phyloP scores from a whole-genome alignment of 1,140 invertebrate genomes.

The Thaumetopoea pityocampa region DNA sequence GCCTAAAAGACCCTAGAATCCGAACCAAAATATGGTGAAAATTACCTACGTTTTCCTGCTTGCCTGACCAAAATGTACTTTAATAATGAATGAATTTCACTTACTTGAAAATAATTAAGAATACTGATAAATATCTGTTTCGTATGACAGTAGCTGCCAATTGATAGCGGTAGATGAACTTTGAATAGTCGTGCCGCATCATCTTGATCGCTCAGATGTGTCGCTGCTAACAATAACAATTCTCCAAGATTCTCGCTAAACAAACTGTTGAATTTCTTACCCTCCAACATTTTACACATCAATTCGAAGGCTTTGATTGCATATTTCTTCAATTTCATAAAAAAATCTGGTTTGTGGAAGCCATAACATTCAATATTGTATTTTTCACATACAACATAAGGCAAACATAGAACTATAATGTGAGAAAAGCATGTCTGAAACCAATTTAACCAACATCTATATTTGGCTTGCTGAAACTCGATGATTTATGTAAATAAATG shows the following conservation, averaged over 20 bases:
- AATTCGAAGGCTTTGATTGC: constrained; percentile 44
- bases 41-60: no score
- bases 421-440: constrained; percentile 50
- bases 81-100: constrained; percentile 22
- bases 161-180: constrained; percentile 25
- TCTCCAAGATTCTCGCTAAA: constrained; percentile 55
- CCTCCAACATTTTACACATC: constrained; percentile 38
- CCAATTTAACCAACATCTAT: constrained; percentile 2
- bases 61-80: no score
- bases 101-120: constrained; percentile 59
- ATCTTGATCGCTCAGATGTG: constrained; percentile 35
- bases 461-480: no score
- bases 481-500: no score
- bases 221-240: constrained; percentile 38
- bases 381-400: constrained; percentile 50
- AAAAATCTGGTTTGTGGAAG: background rate
- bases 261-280: constrained; percentile 49
- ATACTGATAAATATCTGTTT: constrained; percentile 48
- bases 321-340: constrained; percentile 20
- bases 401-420: constrained; percentile 44
- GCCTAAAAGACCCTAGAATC: no score
- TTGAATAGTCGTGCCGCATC: constrained; percentile 32
- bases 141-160: constrained; percentile 35
- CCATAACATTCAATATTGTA: constrained; percentile 27
- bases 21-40: no score